phyloP scores from a whole-genome alignment of 2,888 invertebrate species.

The Cerastoderma edule region DNA sequence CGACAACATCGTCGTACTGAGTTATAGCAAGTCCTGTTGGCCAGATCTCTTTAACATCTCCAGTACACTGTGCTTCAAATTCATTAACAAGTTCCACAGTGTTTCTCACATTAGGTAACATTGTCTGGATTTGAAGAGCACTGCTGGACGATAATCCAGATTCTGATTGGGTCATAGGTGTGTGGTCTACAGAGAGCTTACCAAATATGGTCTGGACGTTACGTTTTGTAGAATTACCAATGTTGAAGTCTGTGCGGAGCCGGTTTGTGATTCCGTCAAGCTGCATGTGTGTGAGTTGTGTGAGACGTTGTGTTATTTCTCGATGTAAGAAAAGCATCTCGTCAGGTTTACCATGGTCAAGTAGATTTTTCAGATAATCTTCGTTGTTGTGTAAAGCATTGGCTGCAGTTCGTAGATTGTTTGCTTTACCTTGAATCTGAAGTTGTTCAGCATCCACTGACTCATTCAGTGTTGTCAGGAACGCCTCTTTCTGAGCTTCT shows the following conservation, averaged over 20 bases:
- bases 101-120: conserved; percentile 67
- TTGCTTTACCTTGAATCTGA: conserved; percentile 56
- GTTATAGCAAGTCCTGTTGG: conserved; percentile 77
- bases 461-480: conserved; percentile 59
- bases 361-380: conserved; percentile 60
- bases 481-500: conserved; percentile 64
- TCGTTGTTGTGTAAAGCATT: conserved; percentile 66
- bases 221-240: conserved; percentile 64
- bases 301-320: conserved; percentile 69
- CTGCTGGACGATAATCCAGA: conserved; percentile 38
- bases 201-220: conserved; percentile 74
- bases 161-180: conserved; percentile 64
- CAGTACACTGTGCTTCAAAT: conserved; percentile 65
- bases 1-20: conserved; percentile 67
- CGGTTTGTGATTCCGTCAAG: conserved; percentile 66
- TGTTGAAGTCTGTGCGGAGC: conserved; percentile 66
- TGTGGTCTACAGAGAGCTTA: conserved; percentile 59
- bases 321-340: conserved; percentile 72
- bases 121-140: conserved; percentile 58
- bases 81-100: conserved; percentile 58
- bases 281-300: conserved; percentile 70
- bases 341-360: conserved; percentile 70
- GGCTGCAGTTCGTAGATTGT: conserved; percentile 61
- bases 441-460: conserved; percentile 59
- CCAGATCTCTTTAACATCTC: conserved; percentile 77